Percentiles rank a stretch among this genome's conserved stretches.
Conservation (phyloP, 2,888 invertebrate genomes). For the Campaea margaritaria region DNA sequence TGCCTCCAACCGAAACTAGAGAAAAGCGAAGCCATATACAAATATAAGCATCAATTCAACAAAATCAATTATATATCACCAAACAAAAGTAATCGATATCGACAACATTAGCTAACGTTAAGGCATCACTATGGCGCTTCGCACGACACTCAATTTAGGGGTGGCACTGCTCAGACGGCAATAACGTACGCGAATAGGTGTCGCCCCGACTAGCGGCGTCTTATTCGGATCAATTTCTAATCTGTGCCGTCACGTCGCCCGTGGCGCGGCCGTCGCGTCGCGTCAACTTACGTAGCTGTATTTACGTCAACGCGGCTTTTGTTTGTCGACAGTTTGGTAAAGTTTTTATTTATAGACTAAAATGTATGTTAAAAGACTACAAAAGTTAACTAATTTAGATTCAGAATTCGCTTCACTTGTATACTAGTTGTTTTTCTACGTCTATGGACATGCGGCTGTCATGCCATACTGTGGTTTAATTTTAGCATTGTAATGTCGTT, state of each 20-base stretch:
- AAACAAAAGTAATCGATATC: constrained; percentile 38
- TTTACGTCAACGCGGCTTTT: constrained; percentile 39
- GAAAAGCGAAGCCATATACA: too few relatives aligned
- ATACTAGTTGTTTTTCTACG: too few relatives aligned
- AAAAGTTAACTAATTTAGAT: too few relatives aligned
- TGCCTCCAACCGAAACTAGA: too few relatives aligned
- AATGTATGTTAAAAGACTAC: too few relatives aligned
- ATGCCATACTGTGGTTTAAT: too few relatives aligned
- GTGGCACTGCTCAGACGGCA: constrained; percentile 72
- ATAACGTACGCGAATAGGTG: constrained; percentile 70
- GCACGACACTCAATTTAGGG: constrained; percentile 65
- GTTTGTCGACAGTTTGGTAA: constrained; percentile 27
- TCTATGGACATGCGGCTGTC: too few relatives aligned
- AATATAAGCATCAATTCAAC: too few relatives aligned
- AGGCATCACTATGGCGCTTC: constrained; percentile 56
- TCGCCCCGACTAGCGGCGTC: constrained; percentile 56
- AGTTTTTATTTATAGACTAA: constrained; percentile 1
- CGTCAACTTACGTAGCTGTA: constrained; percentile 49
- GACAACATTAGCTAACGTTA: constrained; percentile 40
- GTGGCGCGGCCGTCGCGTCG: constrained; percentile 51
- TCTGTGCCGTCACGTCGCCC: constrained; percentile 65
- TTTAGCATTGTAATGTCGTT: too few relatives aligned
- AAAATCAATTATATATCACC: not conserved
- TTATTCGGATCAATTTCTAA: constrained; percentile 73
- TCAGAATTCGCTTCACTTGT: too few relatives aligned